phyloP scores from a whole-genome alignment of 1,140 invertebrate species.

The Sarcophaga bullata region DNA sequence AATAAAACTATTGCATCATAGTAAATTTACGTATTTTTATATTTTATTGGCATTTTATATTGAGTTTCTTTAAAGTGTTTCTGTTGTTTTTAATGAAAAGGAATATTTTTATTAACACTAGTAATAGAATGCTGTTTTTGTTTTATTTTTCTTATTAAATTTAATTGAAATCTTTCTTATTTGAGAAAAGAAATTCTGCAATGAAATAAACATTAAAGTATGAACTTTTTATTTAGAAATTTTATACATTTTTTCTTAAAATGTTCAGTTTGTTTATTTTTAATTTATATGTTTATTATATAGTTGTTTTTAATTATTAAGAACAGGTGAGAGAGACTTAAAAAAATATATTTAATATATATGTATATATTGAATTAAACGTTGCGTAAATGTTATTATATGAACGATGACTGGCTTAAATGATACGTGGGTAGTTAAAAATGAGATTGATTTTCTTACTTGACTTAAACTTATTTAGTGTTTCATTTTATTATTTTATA shows the following conservation, averaged over 20 bases:
- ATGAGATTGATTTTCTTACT: neutral
- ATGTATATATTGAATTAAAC: neutral
- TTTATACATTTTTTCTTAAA: neutral
- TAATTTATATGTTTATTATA: slow-evolving; percentile 24
- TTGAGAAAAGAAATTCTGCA: neutral
- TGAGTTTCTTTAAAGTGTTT: too few species aligned
- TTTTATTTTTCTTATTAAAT: neutral
- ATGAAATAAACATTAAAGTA: neutral
- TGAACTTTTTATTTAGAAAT: neutral
- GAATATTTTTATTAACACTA: too few species aligned
- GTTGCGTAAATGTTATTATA: neutral
- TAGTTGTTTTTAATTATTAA: neutral
- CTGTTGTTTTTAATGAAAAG: too few species aligned
- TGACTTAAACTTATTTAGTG: neutral
- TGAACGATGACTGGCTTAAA: neutral
- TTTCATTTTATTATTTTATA: neutral
- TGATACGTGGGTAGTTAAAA: neutral
- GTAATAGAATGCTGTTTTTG: too few species aligned
- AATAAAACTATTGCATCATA: too few species aligned
- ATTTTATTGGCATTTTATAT: too few species aligned
- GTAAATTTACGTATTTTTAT: too few species aligned
- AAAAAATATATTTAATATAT: slow-evolving; percentile 11
- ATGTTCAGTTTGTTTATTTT: neutral
- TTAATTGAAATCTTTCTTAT: neutral
- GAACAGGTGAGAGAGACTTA: neutral